Conservation (phyloP, 2,888 invertebrate species). For the Rhagonycha lutea region DNA sequence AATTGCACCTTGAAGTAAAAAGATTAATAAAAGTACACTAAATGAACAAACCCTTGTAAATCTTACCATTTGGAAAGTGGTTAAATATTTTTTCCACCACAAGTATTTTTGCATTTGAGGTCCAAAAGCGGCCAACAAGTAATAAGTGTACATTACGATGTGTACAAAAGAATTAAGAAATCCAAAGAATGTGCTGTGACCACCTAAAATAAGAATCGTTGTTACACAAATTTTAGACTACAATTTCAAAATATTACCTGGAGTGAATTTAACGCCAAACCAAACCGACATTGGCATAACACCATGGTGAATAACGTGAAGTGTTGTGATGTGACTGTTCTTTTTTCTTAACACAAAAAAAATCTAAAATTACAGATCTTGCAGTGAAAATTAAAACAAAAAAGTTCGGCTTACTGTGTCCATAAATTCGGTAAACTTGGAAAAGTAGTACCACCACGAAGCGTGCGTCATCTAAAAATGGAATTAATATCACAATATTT, state of each 20-base stretch:
- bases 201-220: slow-evolving; percentile 62
- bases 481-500: neutral
- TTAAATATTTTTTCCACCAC: slow-evolving; percentile 97
- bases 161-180: slow-evolving; percentile 96
- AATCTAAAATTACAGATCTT: slow-evolving; percentile 61
- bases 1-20: slow-evolving; percentile 76
- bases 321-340: slow-evolving; percentile 87
- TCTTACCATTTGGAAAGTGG: slow-evolving; percentile 84
- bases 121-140: slow-evolving; percentile 88
- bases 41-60: neutral
- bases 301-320: slow-evolving; percentile 96
- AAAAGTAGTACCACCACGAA: slow-evolving; percentile 96
- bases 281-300: slow-evolving; percentile 97
- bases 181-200: slow-evolving; percentile 95
- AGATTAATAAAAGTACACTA: neutral
- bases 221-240: neutral
- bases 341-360: slow-evolving; percentile 96
- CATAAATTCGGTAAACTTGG: slow-evolving; percentile 94
- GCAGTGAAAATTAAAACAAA: neutral
- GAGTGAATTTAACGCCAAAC: slow-evolving; percentile 96
- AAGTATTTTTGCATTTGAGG: slow-evolving; percentile 83
- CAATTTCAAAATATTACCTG: slow-evolving; percentile 61
- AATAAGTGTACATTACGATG: slow-evolving; percentile 94
- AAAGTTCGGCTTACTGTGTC: slow-evolving; percentile 80
- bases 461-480: slow-evolving; percentile 85